These are phyloP conservation scores for Bombus waltoni DNA, from an alignment of 1,140 invertebrate genomes.

Conservation along the genomic window DNA sequence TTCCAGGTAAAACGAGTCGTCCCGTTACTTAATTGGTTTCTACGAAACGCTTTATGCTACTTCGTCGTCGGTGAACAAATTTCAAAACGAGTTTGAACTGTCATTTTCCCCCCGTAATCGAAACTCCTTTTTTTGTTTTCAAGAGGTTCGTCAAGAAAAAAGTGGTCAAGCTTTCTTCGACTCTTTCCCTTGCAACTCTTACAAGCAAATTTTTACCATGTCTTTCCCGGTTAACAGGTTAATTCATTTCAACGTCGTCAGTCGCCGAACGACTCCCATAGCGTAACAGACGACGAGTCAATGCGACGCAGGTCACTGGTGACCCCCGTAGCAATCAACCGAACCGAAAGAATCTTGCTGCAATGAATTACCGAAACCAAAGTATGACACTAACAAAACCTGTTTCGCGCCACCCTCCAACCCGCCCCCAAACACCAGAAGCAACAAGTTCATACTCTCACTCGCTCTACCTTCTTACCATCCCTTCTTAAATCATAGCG, in stretches of 20 bases:
- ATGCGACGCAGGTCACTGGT: too few species aligned
- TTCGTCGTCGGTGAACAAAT: background rate
- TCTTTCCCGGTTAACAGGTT: background rate
- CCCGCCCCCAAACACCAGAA: background rate
- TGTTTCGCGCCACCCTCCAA: too few species aligned
- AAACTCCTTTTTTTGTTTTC: background rate
- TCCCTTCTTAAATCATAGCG: background rate
- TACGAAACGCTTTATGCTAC: background rate
- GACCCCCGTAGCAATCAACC: too few species aligned
- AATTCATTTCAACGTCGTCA: background rate
- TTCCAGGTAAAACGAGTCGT: background rate
- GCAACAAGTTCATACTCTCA: constrained; percentile 31
- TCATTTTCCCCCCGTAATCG: background rate
- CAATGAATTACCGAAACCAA: background rate
- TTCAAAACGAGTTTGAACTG: background rate
- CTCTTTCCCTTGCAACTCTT: background rate
- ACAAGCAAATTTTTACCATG: background rate
- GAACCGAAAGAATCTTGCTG: background rate
- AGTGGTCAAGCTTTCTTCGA: background rate
- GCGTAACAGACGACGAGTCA: too few species aligned
- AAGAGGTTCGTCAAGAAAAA: background rate
- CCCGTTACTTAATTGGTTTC: background rate
- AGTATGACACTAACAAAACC: background rate
- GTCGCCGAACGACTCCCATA: too few species aligned
- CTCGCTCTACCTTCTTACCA: background rate